A percentile compares a stretch with the other conserved stretches of the same genome.
These are phyloP conservation scores for Eubasilissa splendida DNA, from an alignment of 2,888 invertebrate species.

Conservation along the genomic window DNA sequence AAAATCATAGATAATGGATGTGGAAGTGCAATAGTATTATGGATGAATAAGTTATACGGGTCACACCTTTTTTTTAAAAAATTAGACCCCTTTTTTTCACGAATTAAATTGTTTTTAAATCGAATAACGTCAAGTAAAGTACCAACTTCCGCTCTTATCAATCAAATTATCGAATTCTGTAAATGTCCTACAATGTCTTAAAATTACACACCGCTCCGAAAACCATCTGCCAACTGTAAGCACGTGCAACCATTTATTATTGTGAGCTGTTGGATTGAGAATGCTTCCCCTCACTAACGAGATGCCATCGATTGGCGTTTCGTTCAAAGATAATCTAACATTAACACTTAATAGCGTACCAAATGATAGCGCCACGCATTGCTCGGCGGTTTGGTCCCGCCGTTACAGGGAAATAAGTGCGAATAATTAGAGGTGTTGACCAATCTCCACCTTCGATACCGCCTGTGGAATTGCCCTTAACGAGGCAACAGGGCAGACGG, in stretches of 20 bases:
- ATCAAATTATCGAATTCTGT: too few species aligned
- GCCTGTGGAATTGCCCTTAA: slow-evolving; percentile 15
- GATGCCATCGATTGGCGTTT: slow-evolving; percentile 16
- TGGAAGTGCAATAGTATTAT: too few species aligned
- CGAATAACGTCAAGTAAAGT: too few species aligned
- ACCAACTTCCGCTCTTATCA: too few species aligned
- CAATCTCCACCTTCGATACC: slow-evolving; percentile 37
- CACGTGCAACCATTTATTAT: slow-evolving; percentile 2
- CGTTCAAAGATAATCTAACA: slow-evolving; percentile 2
- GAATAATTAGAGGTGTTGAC: slow-evolving; percentile 39
- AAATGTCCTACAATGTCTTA: background rate
- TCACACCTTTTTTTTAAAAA: too few species aligned
- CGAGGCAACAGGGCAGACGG: slow-evolving; percentile 35
- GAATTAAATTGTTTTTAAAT: too few species aligned
- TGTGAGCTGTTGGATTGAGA: slow-evolving; percentile 11
- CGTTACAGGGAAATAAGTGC: slow-evolving; percentile 18
- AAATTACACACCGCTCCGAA: background rate
- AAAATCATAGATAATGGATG: too few species aligned
- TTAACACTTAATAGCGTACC: slow-evolving; percentile 17
- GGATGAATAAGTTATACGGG: too few species aligned
- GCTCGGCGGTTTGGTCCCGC: slow-evolving; percentile 8
- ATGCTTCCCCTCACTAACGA: slow-evolving; percentile 11
- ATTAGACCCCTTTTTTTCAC: too few species aligned
- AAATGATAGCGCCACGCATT: slow-evolving; percentile 21
- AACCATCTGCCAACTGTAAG: slow-evolving; percentile 12